Evolutionary conservation across 2,797 vertebrate species (phyloP), one percentile per base, ranked within the genome.

Genomic region (Peromyscus aztecus): DNA sequence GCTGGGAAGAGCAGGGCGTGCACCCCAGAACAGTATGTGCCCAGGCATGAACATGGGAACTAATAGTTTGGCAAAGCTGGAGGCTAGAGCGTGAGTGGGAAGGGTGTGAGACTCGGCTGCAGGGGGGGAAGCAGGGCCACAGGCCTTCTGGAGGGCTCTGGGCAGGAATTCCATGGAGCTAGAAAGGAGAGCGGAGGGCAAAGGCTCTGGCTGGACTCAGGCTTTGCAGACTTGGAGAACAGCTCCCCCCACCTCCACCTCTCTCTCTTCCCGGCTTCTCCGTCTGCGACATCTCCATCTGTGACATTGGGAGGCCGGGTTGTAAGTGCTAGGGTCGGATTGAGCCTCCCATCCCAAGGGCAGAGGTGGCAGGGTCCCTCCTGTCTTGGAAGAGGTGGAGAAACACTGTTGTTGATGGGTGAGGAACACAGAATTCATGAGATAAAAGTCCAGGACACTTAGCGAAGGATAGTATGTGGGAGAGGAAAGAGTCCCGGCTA

Each of bases 401-500:
- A 89, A 82, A 63, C 67, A 23, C 12, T 7, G n/a, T 71, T 19
- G 14, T 0, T 40, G n/a, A 13, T 7, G 11, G 49, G 19, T 4
- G 4, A 52, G 43, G 95, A 29, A 24, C 40, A 8, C 29, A 21
- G 61, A 73, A 19, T 52, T 21, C 43, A 10, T 0, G 1, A 65
- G 82, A 91, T 84, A 95, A 71, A 81, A 78, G 34, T 86, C 69
- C 76, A 49, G 4, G 8, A 91, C 63, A 8, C 34, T 73, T 91
- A 89, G 93, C 91, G 49, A 21, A 86, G 52, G 88, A 19, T 16
- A 4, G 4, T 37, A 46, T 23, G 46, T 71, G 77, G 91, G 67
- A 65, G 43, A 93, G 77, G 59, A 81, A 89, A 93, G 93, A 88
- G 84, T 69, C 84, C 31, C 21, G 87, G 87, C 65, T 71, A 69